Evolutionary conservation across 2,888 invertebrate genomes (phyloP).

Genomic region (Ornithoptera alexandrae): DNA sequence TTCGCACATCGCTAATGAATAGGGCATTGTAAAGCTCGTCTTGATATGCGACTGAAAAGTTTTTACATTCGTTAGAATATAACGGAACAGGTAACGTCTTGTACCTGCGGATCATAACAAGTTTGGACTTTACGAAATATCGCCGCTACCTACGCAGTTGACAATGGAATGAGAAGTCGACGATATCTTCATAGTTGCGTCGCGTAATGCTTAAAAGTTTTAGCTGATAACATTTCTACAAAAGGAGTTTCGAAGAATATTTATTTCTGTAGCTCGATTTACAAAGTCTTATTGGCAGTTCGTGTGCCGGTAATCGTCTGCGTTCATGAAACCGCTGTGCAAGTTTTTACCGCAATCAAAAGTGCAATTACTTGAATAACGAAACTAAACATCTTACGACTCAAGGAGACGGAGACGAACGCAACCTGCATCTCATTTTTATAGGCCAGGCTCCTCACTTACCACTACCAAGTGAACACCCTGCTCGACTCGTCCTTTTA

Average conservation of each 20-base stretch:
- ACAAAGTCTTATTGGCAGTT: no score
- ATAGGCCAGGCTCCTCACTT: no score
- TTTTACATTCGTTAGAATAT: constrained; percentile 52
- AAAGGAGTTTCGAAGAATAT: neutral
- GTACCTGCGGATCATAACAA: constrained; percentile 58
- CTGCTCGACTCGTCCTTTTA: no score
- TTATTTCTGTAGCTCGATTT: neutral
- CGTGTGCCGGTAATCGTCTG: no score
- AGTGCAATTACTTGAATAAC: no score
- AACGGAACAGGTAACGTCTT: constrained; percentile 41
- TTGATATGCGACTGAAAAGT: constrained; percentile 38
- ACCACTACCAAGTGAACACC: no score
- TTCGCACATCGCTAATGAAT: constrained; percentile 2
- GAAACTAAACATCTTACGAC: no score
- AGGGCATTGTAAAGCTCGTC: neutral
- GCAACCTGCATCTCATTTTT: no score
- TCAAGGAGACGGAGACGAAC: no score
- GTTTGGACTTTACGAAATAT: constrained; percentile 51
- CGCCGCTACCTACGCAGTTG: neutral
- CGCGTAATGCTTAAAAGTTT: constrained; percentile 1
- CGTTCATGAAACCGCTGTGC: no score
- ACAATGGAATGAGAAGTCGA: neutral
- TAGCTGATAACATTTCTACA: neutral
- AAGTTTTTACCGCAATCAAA: no score
- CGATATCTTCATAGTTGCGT: neutral